Conservation (phyloP, 2,113 vertebrate species). For the Epinephelus lanceolatus region DNA sequence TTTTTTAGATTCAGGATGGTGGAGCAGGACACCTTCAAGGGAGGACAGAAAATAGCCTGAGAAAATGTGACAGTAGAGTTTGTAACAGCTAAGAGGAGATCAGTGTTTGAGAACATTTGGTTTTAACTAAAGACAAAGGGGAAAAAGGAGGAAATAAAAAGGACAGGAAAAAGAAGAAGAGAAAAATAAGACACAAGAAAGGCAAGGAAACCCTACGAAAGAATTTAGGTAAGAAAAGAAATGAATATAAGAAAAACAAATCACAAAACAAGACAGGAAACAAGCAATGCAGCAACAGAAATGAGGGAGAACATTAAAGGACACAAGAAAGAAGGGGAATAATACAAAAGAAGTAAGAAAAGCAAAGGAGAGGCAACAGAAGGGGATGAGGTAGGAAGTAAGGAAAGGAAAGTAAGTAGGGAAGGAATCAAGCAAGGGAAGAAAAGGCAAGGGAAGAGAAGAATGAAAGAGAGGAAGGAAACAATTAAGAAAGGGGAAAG, state of each 20-base stretch:
- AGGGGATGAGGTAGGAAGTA: not conserved
- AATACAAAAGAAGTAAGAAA: not conserved
- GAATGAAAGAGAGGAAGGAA: too few relatives aligned
- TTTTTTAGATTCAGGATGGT: not conserved
- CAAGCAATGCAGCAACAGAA: too few relatives aligned
- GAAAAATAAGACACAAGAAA: not conserved
- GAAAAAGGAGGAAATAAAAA: too few relatives aligned
- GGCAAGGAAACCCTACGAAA: not conserved
- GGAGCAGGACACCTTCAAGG: not conserved
- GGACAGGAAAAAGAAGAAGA: not conserved
- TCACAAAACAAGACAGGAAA: too few relatives aligned
- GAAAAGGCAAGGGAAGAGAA: not conserved
- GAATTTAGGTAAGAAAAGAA: too few relatives aligned
- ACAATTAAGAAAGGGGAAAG: too few relatives aligned
- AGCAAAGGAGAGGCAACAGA: not conserved
- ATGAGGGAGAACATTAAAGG: too few relatives aligned
- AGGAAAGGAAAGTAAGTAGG: not conserved
- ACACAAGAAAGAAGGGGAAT: too few relatives aligned
- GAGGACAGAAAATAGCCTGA: not conserved
- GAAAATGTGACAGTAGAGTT: not conserved
- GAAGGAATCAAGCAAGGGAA: not conserved
- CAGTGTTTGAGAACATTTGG: not conserved
- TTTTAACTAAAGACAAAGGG: not conserved
- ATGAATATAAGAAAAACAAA: too few relatives aligned
- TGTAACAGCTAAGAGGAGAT: not conserved